Evolutionary conservation across 1,140 invertebrate species (phyloP), one percentile per base, ranked within the genome.

Genomic region (Phortica variegata): DNA sequence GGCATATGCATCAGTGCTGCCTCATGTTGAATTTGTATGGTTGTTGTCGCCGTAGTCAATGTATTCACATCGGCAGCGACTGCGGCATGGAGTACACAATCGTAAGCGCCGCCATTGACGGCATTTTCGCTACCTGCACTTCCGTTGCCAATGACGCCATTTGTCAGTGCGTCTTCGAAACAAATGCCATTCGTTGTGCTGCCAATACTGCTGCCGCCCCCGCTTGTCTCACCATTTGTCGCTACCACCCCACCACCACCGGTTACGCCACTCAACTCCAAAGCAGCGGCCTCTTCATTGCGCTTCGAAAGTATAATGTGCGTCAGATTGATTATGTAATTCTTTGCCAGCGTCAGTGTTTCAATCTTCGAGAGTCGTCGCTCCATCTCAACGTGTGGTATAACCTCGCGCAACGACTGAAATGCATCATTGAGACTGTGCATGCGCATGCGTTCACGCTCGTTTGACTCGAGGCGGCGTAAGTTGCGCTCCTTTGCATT

Each of bases 291-390:
- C 43, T 78, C 76, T 37, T 78, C 77, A 21, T 77, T 77, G 3
- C 77, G 63, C 52, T 77, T 78, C 16, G 75, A 68, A 45, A 81
- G 80, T 72, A 93, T 90, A 50, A 91, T 88, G 77, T 92, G 91
- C 39, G 90, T 92, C 54, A 93, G 79, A 19, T 90, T 90, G 82
- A 90, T 91, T 70, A 93, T 93, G 77, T 93, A 93, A 80, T 93
- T 91, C 78, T 91, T 91, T 57, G 90, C 90, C 68, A 93, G 76
- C 12, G 90, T 91, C 13, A 93, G 77, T 9, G 90, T 93, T 77
- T 93, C 90, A 53, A 93, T 92, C 80, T 93, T 93, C 41, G 88
- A 89, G 52, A 92, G 79, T 60, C 90, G 88, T 47, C 89, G 81
- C 65, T 91, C 88, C 80, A 90, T 86, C 74, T 88, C 88, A 40